Conservation (phyloP, 2,888 invertebrate species). For the Caenorhabditis uteleia region DNA sequence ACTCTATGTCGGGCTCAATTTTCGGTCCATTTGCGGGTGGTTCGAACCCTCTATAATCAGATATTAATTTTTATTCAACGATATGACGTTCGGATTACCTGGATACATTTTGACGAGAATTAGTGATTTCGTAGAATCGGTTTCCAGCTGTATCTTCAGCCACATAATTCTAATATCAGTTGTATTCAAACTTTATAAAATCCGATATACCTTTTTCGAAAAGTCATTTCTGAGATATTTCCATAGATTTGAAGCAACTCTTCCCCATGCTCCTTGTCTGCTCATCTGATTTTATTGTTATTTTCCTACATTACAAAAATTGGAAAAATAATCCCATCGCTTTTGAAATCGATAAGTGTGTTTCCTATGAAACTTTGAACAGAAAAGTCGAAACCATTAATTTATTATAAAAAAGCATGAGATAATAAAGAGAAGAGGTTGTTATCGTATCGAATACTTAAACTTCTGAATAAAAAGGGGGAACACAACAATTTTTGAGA, state of each 20-base stretch:
- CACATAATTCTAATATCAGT: slow-evolving; percentile 45
- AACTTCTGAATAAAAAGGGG: too few species aligned
- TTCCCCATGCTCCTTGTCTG: slow-evolving; percentile 54
- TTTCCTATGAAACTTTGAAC: not conserved
- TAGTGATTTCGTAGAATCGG: slow-evolving; percentile 59
- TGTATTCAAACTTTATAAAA: too few species aligned
- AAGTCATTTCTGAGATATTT: slow-evolving; percentile 54
- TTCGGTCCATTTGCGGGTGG: slow-evolving; percentile 33
- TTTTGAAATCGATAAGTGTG: not conserved
- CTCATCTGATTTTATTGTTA: slow-evolving; percentile 34
- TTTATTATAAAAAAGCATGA: too few species aligned
- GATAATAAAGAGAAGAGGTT: too few species aligned
- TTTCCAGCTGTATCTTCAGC: slow-evolving; percentile 64
- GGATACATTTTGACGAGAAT: slow-evolving; percentile 49
- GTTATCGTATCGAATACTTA: too few species aligned
- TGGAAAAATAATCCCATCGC: not conserved
- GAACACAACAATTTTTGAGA: not conserved
- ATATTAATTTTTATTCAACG: slow-evolving; percentile 5
- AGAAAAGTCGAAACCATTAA: too few species aligned
- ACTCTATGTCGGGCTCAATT: slow-evolving; percentile 58
- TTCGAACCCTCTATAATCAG: slow-evolving; percentile 56
- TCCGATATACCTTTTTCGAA: slow-evolving; percentile 33
- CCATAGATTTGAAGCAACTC: slow-evolving; percentile 49
- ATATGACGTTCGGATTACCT: slow-evolving; percentile 21
- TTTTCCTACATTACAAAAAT: not conserved